Evolutionary conservation across 2,113 vertebrate genomes (phyloP).

Genomic region (Lepus europaeus): DNA sequence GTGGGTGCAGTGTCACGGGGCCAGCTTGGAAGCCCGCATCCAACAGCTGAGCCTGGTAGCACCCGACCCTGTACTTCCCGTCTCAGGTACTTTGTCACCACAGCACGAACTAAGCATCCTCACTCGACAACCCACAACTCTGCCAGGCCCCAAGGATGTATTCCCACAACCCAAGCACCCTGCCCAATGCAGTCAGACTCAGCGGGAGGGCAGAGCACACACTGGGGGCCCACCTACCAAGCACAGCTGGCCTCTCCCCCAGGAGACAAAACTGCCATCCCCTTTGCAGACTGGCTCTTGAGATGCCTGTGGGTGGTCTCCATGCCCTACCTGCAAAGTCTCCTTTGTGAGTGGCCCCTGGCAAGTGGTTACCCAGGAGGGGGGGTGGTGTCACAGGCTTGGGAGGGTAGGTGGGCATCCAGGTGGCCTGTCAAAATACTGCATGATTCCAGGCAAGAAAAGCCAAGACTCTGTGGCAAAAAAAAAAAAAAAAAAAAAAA

Average conservation of each 20-base stretch:
- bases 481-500: too few relatives aligned
- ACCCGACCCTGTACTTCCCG: background rate
- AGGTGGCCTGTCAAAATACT: background rate
- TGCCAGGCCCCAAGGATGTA: background rate
- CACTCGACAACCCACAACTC: background rate
- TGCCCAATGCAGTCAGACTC: background rate
- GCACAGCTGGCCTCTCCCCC: background rate
- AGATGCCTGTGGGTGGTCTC: background rate
- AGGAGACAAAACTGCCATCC: background rate
- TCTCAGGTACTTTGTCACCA: background rate
- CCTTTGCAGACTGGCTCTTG: background rate
- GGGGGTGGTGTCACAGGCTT: background rate
- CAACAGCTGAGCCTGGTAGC: background rate
- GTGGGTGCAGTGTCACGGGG: too few relatives aligned
- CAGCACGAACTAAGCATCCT: background rate
- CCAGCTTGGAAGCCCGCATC: background rate
- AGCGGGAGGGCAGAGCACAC: background rate
- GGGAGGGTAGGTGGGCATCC: background rate
- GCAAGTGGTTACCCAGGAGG: background rate
- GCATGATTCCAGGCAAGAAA: too few relatives aligned
- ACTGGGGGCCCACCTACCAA: accelerated
- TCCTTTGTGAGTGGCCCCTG: background rate
- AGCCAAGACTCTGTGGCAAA: too few relatives aligned
- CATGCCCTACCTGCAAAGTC: background rate
- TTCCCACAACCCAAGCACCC: background rate